Conservation (phyloP, 2,797 vertebrate species). For the Anabas testudineus region DNA sequence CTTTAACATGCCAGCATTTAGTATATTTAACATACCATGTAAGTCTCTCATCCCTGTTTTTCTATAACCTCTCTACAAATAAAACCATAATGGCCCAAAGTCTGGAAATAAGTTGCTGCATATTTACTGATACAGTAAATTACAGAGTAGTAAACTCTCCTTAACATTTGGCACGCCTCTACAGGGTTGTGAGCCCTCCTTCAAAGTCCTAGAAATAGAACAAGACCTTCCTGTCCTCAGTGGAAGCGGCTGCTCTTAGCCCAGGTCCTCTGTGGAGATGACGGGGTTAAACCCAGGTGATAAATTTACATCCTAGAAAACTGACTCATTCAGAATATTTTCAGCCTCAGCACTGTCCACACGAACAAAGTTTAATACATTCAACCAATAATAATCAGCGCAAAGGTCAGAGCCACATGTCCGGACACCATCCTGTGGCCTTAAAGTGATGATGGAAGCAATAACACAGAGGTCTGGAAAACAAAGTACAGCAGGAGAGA, state of each 20-base stretch:
- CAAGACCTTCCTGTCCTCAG: neutral
- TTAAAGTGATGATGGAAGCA: constrained; percentile 7
- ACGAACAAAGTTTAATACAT: too few species aligned
- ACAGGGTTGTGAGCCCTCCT: neutral
- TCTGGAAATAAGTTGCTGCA: too few species aligned
- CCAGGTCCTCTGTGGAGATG: neutral
- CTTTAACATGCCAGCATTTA: too few species aligned
- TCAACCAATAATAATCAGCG: constrained; percentile 2
- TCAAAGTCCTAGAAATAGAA: neutral
- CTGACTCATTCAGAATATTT: neutral
- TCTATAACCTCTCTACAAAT: too few species aligned
- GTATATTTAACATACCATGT: too few species aligned
- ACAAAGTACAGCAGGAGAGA: neutral
- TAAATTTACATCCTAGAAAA: neutral
- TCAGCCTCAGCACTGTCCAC: constrained; percentile 1
- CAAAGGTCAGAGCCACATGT: constrained; percentile 1
- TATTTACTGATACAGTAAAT: neutral
- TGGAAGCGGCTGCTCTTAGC: neutral
- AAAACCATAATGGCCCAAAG: too few species aligned
- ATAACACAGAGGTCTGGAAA: constrained; percentile 6
- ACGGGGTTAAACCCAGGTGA: neutral
- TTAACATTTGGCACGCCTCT: too few species aligned
- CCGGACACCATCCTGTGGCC: constrained; percentile 5
- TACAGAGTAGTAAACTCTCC: neutral
- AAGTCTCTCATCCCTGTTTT: too few species aligned